These are phyloP conservation scores for Aporophyla nigra DNA, from an alignment of 2,888 invertebrate species.

Conservation along the genomic window DNA sequence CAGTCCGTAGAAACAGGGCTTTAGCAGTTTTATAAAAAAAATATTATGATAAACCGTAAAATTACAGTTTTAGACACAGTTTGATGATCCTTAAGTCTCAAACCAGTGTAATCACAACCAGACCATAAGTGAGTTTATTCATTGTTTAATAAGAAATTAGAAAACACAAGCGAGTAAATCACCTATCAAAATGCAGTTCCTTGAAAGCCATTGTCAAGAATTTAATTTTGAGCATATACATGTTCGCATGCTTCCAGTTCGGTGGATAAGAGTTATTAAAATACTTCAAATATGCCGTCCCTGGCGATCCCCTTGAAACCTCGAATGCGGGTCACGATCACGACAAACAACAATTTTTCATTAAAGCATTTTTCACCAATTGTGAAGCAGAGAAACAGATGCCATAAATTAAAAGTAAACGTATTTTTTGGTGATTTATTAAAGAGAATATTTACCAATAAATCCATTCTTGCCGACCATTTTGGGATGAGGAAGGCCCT, in stretches of 20 bases:
- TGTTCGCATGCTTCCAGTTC: constrained; percentile 66
- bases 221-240: constrained; percentile 70
- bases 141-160: too few relatives aligned
- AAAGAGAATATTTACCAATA: constrained; percentile 45
- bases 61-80: too few relatives aligned
- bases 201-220: constrained; percentile 67
- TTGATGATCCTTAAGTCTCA: too few relatives aligned
- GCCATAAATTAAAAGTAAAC: constrained; percentile 60
- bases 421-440: constrained; percentile 54
- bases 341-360: constrained; percentile 77
- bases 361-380: constrained; percentile 73
- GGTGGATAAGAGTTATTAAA: constrained; percentile 79
- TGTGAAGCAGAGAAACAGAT: constrained; percentile 53
- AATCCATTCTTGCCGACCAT: constrained; percentile 22
- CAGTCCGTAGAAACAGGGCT: neutral
- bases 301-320: constrained; percentile 59
- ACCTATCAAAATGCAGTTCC: neutral
- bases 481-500: neutral
- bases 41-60: too few relatives aligned
- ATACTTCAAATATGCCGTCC: constrained; percentile 77
- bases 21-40: neutral
- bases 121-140: neutral
- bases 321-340: constrained; percentile 65
- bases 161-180: neutral
- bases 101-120: too few relatives aligned